A percentile compares a stretch with the other conserved stretches of the same genome.
Conservation (phyloP, 2,888 invertebrate species). For the Caenorhabditis angaria region DNA sequence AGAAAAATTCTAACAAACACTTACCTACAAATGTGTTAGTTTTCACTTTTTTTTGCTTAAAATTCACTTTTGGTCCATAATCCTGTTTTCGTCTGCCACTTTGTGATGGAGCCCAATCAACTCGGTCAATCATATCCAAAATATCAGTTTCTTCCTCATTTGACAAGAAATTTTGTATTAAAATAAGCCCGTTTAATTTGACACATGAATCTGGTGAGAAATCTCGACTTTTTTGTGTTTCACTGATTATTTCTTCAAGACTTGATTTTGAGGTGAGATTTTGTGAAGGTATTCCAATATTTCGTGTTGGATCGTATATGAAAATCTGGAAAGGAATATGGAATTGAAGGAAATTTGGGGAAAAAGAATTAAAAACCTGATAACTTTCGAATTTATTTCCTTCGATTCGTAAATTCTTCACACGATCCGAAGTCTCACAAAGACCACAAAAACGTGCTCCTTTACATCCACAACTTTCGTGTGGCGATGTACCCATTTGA, state of each 20-base stretch:
- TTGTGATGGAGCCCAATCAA: conserved; percentile 90
- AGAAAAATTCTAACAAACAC: not conserved
- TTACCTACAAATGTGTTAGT: conserved; percentile 54
- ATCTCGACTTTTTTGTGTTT: conserved; percentile 16
- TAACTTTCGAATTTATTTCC: conserved; percentile 44
- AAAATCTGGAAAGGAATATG: conserved; percentile 22
- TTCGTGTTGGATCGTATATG: conserved; percentile 40
- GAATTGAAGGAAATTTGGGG: too few species aligned
- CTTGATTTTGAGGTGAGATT: conserved; percentile 42
- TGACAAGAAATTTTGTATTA: conserved; percentile 80
- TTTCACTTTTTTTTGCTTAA: conserved; percentile 84
- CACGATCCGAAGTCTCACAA: conserved; percentile 81
- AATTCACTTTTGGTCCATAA: conserved; percentile 97
- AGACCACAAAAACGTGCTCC: conserved; percentile 87
- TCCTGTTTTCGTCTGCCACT: conserved; percentile 94
- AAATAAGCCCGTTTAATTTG: conserved; percentile 70
- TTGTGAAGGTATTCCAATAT: conserved; percentile 29
- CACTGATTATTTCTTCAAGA: conserved; percentile 43
- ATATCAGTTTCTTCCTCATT: conserved; percentile 80
- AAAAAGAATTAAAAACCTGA: conserved; percentile 39
- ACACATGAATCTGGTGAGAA: conserved; percentile 25
- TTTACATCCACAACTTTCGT: conserved; percentile 85
- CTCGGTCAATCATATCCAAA: conserved; percentile 80
- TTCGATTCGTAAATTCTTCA: conserved; percentile 58
- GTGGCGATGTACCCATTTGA: not conserved